Conservation (phyloP, 2,113 vertebrate species). For the Poecile atricapillus region DNA sequence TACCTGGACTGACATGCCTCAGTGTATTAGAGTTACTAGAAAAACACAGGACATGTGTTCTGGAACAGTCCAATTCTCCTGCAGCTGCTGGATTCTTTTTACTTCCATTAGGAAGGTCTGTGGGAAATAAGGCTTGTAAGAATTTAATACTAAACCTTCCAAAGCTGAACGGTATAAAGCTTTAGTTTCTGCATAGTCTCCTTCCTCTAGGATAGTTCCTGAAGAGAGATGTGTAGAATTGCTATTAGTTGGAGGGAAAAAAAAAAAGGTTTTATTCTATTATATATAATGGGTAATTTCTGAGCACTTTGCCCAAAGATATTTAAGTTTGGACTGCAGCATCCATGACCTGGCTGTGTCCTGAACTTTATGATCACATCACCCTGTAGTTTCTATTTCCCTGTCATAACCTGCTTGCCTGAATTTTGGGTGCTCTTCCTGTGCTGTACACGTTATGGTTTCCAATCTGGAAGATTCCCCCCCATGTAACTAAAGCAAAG, state of each 20-base stretch:
- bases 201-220: not conserved
- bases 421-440: not conserved
- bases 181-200: not conserved
- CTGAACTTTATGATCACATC: not conserved
- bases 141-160: not conserved
- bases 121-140: not conserved
- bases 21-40: not conserved
- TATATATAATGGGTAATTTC: not conserved
- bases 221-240: not conserved
- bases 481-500: not conserved
- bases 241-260: accelerated
- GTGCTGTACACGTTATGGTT: accelerated
- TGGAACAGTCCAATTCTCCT: not conserved
- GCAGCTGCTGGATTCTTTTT: not conserved
- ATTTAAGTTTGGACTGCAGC: not conserved
- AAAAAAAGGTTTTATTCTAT: not conserved
- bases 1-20: not conserved
- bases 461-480: not conserved
- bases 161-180: not conserved
- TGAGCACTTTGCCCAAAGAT: not conserved
- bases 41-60: not conserved
- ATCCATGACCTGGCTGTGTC: not conserved
- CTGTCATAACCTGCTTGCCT: not conserved
- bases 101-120: not conserved
- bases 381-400: not conserved